phyloP scores from a whole-genome alignment of 1,140 invertebrate genomes.

The Asbolus verrucosus region DNA sequence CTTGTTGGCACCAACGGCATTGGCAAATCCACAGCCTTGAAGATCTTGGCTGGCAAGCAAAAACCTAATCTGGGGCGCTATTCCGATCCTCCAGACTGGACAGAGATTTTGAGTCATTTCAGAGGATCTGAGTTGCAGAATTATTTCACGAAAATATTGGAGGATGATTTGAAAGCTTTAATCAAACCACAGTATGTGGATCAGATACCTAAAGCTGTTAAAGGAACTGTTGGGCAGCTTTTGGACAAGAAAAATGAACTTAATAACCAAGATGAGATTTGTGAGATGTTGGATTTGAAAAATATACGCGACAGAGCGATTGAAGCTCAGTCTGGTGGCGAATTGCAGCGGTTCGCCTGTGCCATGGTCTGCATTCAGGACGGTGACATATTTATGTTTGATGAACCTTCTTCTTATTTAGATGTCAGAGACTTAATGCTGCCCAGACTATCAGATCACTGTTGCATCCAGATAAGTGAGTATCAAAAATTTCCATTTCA shows the following conservation, averaged over 20 bases:
- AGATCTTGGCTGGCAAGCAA: constrained; percentile 98
- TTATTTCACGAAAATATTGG: constrained; percentile 99
- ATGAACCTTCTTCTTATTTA: constrained; percentile 98
- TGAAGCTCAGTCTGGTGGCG: constrained; percentile 94
- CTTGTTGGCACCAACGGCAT: constrained; percentile 99
- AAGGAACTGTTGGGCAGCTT: constrained; percentile 92
- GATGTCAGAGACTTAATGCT: constrained; percentile 98
- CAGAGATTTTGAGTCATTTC: constrained; percentile 97
- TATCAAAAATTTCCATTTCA: too few species aligned
- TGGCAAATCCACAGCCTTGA: constrained; percentile 99
- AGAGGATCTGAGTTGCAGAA: constrained; percentile 99
- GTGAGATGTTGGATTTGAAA: constrained; percentile 87
- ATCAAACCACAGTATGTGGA: constrained; percentile 99
- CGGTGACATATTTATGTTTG: constrained; percentile 99
- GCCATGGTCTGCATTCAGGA: constrained; percentile 99
- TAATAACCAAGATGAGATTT: constrained; percentile 87
- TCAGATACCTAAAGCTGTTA: constrained; percentile 98
- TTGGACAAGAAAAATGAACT: constrained; percentile 95
- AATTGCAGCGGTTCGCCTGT: constrained; percentile 97
- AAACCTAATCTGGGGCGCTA: constrained; percentile 98
- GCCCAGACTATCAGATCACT: constrained; percentile 93
- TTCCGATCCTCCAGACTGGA: constrained; percentile 98
- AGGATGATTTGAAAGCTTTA: constrained; percentile 97
- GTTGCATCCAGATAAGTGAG: constrained; percentile 90
- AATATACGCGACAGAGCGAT: constrained; percentile 93